Evolutionary conservation across 2,888 invertebrate species (phyloP), one percentile per base, ranked within the genome.

Genomic region (Vesta saturnalis): DNA sequence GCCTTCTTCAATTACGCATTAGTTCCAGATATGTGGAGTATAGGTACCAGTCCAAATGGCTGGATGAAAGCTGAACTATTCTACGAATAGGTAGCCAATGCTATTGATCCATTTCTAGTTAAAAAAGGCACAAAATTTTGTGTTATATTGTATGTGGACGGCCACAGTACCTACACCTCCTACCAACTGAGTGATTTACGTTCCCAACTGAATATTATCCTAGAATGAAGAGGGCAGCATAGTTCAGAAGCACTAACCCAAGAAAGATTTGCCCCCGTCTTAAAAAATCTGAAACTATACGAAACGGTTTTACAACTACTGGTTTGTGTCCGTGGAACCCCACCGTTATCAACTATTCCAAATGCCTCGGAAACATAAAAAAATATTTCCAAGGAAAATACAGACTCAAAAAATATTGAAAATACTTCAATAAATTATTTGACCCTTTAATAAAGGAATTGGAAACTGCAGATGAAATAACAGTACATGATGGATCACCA

Each of bases 1-100:
- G 23, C 79, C 81, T 8, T 62, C 64, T n/a, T n/a, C n/a, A n/a
- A n/a, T n/a, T n/a, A n/a, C 67, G 73, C 76, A 0, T 74, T 73
- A 16, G 74, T 83, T 61, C 81, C 82, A 10, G 66, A 74, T 63
- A 74, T 78, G 30, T 84, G 83, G 83, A 81, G 81, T 1, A 73
- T 83, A 15, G 82, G 82, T 0, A 64, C 75, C 84, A n/a, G n/a
- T n/a, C n/a, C n/a, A n/a, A n/a, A n/a, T n/a, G n/a, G n/a, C n/a
- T n/a, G n/a, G n/a, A n/a, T 83, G 83, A 82, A 78, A 19, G 56
- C 77, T 0, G 81, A 82, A 49, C 23, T 81, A 10, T 84, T 84
- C 69, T 78, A 76, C 69, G 81, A 82, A 58, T 84, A 82, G 61
- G 79, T 82, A 14, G 63, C 59, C 18, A 73, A n/a, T n/a, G n/a